Base-by-base conservation (phyloP, 2,888 invertebrate species). In the Acanthoscelides obtectus region DNA sequence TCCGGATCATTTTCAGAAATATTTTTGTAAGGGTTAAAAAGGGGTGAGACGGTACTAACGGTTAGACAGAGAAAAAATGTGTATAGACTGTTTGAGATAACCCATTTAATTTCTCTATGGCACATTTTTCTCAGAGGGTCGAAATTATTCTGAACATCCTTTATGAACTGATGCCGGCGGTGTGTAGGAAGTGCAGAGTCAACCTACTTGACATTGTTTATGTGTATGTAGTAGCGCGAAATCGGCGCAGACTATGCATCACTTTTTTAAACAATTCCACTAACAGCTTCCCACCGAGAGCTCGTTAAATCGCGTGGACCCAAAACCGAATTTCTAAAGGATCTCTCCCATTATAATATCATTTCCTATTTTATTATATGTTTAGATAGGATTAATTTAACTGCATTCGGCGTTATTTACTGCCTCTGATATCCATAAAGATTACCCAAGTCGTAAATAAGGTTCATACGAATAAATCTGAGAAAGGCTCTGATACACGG, bases 291-390 rank as follows among this genome's bases (percentile, higher is more conserved):
- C 5, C 45, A 45, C 45, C 1, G 45, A 3, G 45, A 45, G 8
- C 45, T 45, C 45, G 45, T 45, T 45, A 45, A 45, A 45, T 45
- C 45, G 5, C 45, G 45, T 45, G 45, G 45, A 45, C 45, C 45
- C 1, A 45, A 45, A 45, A 45, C 6, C 45, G 45, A 45, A 45
- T 12, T 45, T 45, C 45, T 45, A 45, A 45, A 45, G 45, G 6
- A 45, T 45, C 17, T 12, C 45, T 6, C 12, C 45, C 12, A 45
- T 45, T 45, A 45, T 45, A 45, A 45, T 45, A 45, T 45, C 5
- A 45, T 45, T 68, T 21, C 66, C 72, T 68, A 72, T 69, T 77
- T 77, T 78, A 77, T 77, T 71, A 75, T 70, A 76, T 77, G 77
- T 76, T 73, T 74, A 75, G 75, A 70, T 73, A 71, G 69, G 70